Conservation (phyloP, 2,113 vertebrate genomes). For the Callipepla californica region DNA sequence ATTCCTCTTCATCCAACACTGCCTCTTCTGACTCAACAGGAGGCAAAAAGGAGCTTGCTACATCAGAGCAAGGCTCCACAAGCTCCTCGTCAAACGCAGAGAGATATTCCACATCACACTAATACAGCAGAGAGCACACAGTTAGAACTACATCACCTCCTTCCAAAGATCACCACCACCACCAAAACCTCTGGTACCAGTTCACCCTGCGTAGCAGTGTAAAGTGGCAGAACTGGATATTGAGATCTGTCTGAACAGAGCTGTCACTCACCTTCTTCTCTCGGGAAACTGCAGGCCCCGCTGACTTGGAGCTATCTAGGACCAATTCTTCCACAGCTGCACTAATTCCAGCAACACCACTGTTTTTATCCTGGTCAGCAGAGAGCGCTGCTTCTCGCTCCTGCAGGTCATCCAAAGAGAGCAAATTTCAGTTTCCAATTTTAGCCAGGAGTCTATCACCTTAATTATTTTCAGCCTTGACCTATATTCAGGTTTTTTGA, state of each 20-base stretch:
- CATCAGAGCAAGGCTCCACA: constrained; percentile 66
- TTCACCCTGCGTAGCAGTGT: not conserved
- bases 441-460: not conserved
- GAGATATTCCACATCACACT: constrained; percentile 87
- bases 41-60: constrained; percentile 30
- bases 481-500: not conserved
- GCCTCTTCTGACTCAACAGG: constrained; percentile 71
- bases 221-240: not conserved
- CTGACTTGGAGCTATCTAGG: constrained; percentile 74
- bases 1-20: constrained; percentile 66
- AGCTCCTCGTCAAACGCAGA: constrained; percentile 93
- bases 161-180: not conserved
- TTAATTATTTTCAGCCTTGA: not conserved
- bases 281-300: constrained; percentile 63
- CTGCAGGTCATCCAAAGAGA: constrained; percentile 73
- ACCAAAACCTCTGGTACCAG: not conserved
- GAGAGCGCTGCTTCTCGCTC: constrained; percentile 83
- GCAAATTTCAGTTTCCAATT: not conserved
- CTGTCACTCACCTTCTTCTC: constrained; percentile 73
- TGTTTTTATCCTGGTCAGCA: constrained; percentile 73
- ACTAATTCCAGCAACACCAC: constrained; percentile 18
- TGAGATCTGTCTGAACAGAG: not conserved
- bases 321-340: constrained; percentile 82
- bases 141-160: not conserved
- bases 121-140: constrained; percentile 36